Evolutionary conservation across 2,797 vertebrate genomes (phyloP).

Genomic region (Lutjanus argentimaculatus): DNA sequence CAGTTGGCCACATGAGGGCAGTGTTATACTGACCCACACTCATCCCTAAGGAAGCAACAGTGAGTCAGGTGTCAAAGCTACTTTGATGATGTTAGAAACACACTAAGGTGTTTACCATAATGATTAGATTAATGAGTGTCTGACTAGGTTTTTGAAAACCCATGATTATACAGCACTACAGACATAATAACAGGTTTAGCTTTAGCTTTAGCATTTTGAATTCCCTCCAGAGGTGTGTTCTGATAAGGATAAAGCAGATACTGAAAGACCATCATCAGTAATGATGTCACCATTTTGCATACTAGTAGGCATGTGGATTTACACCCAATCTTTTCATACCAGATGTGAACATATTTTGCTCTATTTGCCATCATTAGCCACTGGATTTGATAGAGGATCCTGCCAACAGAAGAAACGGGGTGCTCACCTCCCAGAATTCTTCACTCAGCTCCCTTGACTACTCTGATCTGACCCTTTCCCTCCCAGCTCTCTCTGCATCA

Average conservation of each 20-base stretch:
- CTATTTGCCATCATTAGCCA: conserved; percentile 75
- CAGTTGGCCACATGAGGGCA: conserved; percentile 68
- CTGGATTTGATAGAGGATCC: conserved; percentile 68
- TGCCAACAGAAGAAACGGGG: conserved; percentile 64
- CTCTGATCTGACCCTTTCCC: conserved; percentile 68
- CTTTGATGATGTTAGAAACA: not conserved
- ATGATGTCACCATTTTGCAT: not conserved
- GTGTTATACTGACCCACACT: conserved; percentile 12
- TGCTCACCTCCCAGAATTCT: conserved; percentile 75
- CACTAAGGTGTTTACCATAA: not conserved
- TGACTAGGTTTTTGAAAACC: too few relatives aligned
- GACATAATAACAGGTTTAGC: not conserved
- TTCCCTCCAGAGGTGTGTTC: not conserved
- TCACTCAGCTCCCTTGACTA: conserved; percentile 78
- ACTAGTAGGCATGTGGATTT: not conserved
- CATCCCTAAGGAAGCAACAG: not conserved
- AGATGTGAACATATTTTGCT: conserved; percentile 56
- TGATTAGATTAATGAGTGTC: too few relatives aligned
- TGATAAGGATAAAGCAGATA: not conserved
- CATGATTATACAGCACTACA: not conserved
- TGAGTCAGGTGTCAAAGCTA: not conserved
- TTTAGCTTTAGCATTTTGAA: not conserved
- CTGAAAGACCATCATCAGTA: not conserved
- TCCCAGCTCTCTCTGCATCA: conserved; percentile 44
- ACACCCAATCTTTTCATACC: not conserved